phyloP scores from a whole-genome alignment of 2,888 invertebrate species.

The Drosophila borealis region DNA sequence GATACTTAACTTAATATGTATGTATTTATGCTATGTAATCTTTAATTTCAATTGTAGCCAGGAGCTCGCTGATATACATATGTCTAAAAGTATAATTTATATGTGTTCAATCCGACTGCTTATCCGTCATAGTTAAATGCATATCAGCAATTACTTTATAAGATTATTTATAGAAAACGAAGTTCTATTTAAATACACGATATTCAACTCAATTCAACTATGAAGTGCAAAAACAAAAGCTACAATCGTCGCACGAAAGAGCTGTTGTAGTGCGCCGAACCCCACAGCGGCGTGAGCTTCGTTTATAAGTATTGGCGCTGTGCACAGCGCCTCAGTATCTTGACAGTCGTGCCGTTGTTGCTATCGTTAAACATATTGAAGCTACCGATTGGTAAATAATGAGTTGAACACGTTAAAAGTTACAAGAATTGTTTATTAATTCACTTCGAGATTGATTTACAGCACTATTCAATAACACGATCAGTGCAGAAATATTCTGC shows the following conservation, averaged over 20 bases:
- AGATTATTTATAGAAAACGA: slow-evolving; percentile 25
- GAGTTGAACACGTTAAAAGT: slow-evolving; percentile 39
- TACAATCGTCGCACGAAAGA: slow-evolving; percentile 27
- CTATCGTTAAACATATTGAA: slow-evolving; percentile 34
- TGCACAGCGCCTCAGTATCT: slow-evolving; percentile 59
- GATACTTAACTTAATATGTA: neutral
- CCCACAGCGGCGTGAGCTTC: slow-evolving; percentile 22
- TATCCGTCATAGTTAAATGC: slow-evolving; percentile 1
- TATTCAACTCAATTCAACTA: slow-evolving; percentile 16
- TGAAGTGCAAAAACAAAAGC: slow-evolving; percentile 38
- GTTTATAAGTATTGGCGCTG: slow-evolving; percentile 47
- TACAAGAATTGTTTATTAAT: slow-evolving; percentile 32
- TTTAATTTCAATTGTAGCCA: neutral
- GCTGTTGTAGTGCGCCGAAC: slow-evolving; percentile 10
- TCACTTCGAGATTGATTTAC: slow-evolving; percentile 24
- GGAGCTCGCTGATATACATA: no score
- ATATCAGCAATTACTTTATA: slow-evolving; percentile 8
- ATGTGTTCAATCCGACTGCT: neutral
- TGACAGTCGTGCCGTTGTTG: slow-evolving; percentile 53
- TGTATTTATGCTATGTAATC: neutral
- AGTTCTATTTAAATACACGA: slow-evolving; percentile 16
- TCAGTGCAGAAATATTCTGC: neutral
- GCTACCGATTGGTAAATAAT: slow-evolving; percentile 46
- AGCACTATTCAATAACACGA: neutral
- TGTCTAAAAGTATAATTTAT: neutral